Base-by-base conservation (phyloP, 2,888 invertebrate genomes). In the Ormyrus pomaceus region DNA sequence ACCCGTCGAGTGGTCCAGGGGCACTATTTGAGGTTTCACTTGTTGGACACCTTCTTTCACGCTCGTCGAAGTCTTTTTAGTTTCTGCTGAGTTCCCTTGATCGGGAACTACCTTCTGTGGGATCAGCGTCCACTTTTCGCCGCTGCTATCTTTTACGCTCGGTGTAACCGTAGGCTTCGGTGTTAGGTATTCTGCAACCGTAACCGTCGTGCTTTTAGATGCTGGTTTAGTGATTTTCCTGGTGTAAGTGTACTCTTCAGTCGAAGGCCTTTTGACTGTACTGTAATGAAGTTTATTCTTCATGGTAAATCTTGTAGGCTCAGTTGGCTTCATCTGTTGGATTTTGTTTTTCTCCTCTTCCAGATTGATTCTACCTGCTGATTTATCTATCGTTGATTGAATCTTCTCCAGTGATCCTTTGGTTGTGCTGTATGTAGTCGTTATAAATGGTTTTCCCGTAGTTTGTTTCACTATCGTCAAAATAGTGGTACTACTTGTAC, bases 1-100 rank as follows among this genome's bases (percentile, higher is more conserved):
- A 65, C 89, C 91, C 46, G 89, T 89, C 0, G 91, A 94, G 72
- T 93, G 93, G 83, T 93, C 92, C 6, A 92, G 87, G 0, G 93
- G 92, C 48, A 93, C 92, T 2, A 93, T 92, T 6, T 84, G 82
- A 8, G 92, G 92, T 8, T 93, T 93, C 9, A 64, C 6, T 59
- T 73, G 13, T 64, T 34, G 64, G 4, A 59, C 77, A 6, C 62
- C 69, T 59, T 80, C 80, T 34, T 81, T 83, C 0, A 3, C 7
- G 46, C 56, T 77, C n/a, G 53, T 7, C 10, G 55, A 19, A 7
- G 74, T 53, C 0, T 76, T 78, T 46, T 77, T 79, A 0, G 46
- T 34, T n/a, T 82, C 82, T 4, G 19, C 9, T 0, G 2, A 19
- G 2, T 19, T 19, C 19, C 19, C 7, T n/a, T 77, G 55, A 7